Evolutionary conservation across 2,888 invertebrate species (phyloP), one percentile per base, ranked within the genome.

Genomic region (Ochropleura leucogaster): DNA sequence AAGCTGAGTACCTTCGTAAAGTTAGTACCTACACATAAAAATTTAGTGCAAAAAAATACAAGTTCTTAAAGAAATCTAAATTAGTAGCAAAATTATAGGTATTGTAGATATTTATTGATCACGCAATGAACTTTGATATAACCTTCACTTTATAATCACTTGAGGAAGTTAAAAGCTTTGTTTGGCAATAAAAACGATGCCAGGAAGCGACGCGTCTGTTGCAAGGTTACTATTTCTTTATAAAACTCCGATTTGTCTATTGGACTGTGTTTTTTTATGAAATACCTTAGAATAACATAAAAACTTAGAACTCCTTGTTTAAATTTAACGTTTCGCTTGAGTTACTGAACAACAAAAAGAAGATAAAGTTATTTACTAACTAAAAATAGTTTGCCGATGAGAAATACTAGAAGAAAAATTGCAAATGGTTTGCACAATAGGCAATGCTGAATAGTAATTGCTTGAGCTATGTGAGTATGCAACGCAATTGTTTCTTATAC

Each of bases 121-220:
- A 87, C 85, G 87, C 68, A 73, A 72, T 75, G 78, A 78, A 83
- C 69, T 80, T 83, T 84, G 81, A 71, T 72, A 60, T 63, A 75
- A 68, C 83, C 81, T 85, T 78, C 64, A 40, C 12, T 77, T 64
- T 77, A 70, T 46, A 74, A 67, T 57, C 47, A 59, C 68, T 75
- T 60, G 65, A 82, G 82, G 78, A 86, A 86, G 86, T 73, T 67
- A 78, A 76, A 77, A 74, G 78, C 68, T 78, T 63, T 62, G 57
- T 79, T 82, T 4, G 40, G 49, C 46, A 65, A 65, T 74, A 83
- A 86, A 78, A 83, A 83, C 74, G 63, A 80, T 79, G 73, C 53
- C 74, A 79, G 80, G 83, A 79, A 80, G 69, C 64, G 59, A 62
- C 47, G 67, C 62, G 76, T 72, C 68, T 51, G 20, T 60, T 67